These are phyloP conservation scores for Taxidea taxus DNA, from an alignment of 2,113 vertebrate species.

Conservation along the genomic window DNA sequence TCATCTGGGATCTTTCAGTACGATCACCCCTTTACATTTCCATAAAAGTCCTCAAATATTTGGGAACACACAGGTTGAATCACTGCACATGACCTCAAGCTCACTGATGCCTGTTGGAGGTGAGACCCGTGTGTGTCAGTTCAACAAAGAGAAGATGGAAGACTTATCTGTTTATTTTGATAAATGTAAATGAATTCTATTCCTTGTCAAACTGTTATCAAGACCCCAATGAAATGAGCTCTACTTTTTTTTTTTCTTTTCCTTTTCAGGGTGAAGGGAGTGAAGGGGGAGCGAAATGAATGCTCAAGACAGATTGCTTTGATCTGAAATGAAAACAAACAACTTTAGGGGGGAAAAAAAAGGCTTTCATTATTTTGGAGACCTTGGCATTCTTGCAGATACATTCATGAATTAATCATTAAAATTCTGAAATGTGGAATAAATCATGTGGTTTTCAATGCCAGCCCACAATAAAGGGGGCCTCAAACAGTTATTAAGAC, in stretches of 20 bases:
- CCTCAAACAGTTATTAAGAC: slow-evolving; percentile 71
- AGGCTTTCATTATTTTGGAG: slow-evolving; percentile 79
- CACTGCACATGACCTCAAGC: not conserved
- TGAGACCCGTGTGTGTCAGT: not conserved
- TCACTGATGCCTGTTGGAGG: slow-evolving; percentile 9
- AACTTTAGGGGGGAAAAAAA: slow-evolving; percentile 48
- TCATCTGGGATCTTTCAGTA: not conserved
- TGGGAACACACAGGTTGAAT: not conserved
- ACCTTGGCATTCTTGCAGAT: slow-evolving; percentile 76
- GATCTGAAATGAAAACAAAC: slow-evolving; percentile 83
- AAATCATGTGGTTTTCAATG: slow-evolving; percentile 74
- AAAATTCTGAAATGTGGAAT: slow-evolving; percentile 77
- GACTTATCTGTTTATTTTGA: slow-evolving; percentile 71
- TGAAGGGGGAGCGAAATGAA: slow-evolving; percentile 57
- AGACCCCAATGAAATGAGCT: slow-evolving; percentile 71
- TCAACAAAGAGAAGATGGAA: slow-evolving; percentile 46
- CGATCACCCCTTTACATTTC: not conserved
- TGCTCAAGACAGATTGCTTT: slow-evolving; percentile 79
- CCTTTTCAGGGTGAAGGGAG: slow-evolving; percentile 50
- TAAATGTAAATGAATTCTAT: slow-evolving; percentile 82
- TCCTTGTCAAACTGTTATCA: slow-evolving; percentile 83
- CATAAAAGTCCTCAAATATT: not conserved
- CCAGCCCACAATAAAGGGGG: slow-evolving; percentile 67
- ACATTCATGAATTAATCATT: slow-evolving; percentile 86
- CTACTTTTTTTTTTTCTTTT: not conserved